Base-by-base conservation (phyloP, 1,140 invertebrate genomes). In the Halesus radiatus region DNA sequence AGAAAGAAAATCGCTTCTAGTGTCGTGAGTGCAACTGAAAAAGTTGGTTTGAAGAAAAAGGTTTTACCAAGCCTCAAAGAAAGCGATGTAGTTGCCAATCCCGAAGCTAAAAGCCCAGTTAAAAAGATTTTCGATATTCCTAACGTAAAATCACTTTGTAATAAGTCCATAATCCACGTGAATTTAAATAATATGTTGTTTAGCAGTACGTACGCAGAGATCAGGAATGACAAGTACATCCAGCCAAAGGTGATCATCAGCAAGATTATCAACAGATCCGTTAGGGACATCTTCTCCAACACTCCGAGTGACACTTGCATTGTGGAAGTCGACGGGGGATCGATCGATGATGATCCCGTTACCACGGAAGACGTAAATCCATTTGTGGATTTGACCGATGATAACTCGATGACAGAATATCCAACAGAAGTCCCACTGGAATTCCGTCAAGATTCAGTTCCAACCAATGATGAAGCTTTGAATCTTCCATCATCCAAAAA, bases 201-300 rank as follows among this genome's bases (percentile, higher is more conserved):
- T 37, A 70, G 32, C n/a, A 70, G 15, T 2, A 45, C 66, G 3
- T 18, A 50, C 15, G 18, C 37, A 6, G 29, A 37, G 29, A 70
- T 70, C n/a, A 18, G n/a, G 7, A n/a, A 23, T 4, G 66, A 70
- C 8, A 70, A 52, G 16, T 70, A 22, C 18, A 70, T 70, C 37
- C 66, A 70, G 37, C 66, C 66, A 8, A 45, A 23, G 8, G 66
- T 70, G n/a, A 16, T 70, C 32, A 45, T 70, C 32, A 70, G 66
- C 66, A n/a, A n/a, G 7, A 70, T 70, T 1, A 50, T 70, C 3
- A 70, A 22, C 18, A 45, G 66, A 18, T 45, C 29, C n/a, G 66
- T 70, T 7, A 32, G 66, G n/a, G 66, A 70, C 15, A 20, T 70
- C 22, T 70, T 70, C 22, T 5, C 16, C n/a, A 15, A 26, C 23